Conservation (phyloP, 1,140 invertebrate genomes). For the Meloidogyne exigua region DNA sequence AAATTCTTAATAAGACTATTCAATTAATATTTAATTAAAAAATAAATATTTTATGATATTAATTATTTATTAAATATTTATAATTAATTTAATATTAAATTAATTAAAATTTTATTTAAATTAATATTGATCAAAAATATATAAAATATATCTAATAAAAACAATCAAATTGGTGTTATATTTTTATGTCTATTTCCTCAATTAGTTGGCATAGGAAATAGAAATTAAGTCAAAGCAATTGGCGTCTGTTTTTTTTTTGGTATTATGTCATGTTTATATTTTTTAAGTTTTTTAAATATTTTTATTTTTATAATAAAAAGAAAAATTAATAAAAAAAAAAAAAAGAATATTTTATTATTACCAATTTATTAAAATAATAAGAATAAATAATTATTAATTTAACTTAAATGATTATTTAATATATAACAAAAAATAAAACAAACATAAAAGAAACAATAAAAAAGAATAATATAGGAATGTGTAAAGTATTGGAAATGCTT, state of each 20-base stretch:
- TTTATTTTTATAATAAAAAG: neutral
- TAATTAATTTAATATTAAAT: no score
- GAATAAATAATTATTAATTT: no score
- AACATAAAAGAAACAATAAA: neutral
- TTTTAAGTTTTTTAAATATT: neutral
- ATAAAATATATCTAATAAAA: neutral
- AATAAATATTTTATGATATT: no score
- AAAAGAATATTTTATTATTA: no score
- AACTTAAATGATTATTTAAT: no score
- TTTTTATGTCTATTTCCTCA: neutral
- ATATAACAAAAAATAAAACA: neutral
- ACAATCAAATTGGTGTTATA: neutral
- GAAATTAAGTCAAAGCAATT: neutral
- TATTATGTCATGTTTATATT: neutral
- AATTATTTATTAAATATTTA: no score
- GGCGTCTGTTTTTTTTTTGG: neutral
- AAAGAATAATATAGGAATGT: neutral
- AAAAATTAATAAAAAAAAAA: neutral
- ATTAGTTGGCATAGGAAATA: neutral
- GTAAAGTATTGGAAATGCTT: neutral
- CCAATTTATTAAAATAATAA: no score
- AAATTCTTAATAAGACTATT: no score
- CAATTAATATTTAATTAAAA: no score
- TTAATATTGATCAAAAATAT: neutral
- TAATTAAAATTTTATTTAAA: neutral